These are phyloP conservation scores for Cacatua alba DNA, from an alignment of 2,113 vertebrate species.

Conservation along the genomic window DNA sequence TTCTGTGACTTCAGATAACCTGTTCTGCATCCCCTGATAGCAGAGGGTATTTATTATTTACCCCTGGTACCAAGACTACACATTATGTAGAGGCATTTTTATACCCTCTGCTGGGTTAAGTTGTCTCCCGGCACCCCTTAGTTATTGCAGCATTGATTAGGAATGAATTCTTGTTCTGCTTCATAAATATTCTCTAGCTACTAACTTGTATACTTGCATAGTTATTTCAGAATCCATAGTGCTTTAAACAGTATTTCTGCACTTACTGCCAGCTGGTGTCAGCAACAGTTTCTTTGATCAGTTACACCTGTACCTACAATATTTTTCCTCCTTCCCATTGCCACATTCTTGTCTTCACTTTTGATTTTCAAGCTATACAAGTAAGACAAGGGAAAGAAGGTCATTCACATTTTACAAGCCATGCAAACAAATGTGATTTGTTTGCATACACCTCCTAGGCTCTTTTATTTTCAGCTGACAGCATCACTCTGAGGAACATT, in stretches of 20 bases:
- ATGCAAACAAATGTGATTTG: neutral
- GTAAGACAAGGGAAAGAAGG: neutral
- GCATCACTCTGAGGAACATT: neutral
- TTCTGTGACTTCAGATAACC: neutral
- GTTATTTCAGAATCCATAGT: neutral
- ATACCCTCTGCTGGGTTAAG: neutral
- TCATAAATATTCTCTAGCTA: neutral
- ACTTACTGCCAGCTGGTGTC: neutral
- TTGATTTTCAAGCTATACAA: neutral
- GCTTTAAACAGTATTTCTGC: neutral
- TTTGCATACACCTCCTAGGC: neutral
- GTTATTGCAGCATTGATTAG: neutral
- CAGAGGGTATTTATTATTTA: neutral
- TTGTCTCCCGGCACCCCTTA: neutral
- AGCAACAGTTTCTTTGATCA: neutral
- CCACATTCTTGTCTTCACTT: neutral
- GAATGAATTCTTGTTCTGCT: neutral
- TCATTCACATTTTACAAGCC: neutral
- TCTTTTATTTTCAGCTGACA: neutral
- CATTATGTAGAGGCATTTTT: neutral
- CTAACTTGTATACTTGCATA: neutral
- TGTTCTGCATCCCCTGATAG: neutral
- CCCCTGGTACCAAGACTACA: neutral
- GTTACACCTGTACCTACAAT: neutral
- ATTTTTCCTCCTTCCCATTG: neutral